Evolutionary conservation across 2,888 invertebrate species (phyloP).

Genomic region (Xestia sexstrigata): DNA sequence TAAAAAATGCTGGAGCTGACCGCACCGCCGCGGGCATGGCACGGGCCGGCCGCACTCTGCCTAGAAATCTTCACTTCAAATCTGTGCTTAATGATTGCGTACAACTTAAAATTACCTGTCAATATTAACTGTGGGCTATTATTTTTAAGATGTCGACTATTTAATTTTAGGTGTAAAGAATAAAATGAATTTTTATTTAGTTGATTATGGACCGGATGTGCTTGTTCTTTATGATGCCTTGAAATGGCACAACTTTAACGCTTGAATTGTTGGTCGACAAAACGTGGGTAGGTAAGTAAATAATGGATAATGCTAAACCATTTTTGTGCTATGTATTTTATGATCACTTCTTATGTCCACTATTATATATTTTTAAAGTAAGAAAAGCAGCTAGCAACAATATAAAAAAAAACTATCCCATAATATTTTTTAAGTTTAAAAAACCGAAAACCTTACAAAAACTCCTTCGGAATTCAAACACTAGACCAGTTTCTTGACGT

Average conservation of each 20-base stretch:
- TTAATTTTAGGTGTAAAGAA: conserved; percentile 66
- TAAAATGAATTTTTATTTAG: conserved; percentile 54
- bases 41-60: conserved; percentile 79
- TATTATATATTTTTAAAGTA: neutral
- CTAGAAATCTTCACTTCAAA: conserved; percentile 79
- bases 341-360: neutral
- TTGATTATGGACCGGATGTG: conserved; percentile 41
- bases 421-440: too few species aligned
- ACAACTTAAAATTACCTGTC: conserved; percentile 78
- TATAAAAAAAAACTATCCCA: neutral
- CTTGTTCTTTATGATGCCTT: neutral
- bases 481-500: conserved; percentile 32
- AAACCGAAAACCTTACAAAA: conserved; percentile 19
- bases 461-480: conserved; percentile 36
- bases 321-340: too few species aligned
- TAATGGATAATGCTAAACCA: too few species aligned
- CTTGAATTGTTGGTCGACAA: neutral
- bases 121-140: conserved; percentile 74
- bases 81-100: conserved; percentile 76
- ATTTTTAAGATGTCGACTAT: conserved; percentile 70
- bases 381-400: too few species aligned
- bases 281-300: too few species aligned
- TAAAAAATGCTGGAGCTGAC: conserved; percentile 68
- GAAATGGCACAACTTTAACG: neutral
- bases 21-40: conserved; percentile 80